These are phyloP conservation scores for Oscheius sp. DNA, from an alignment of 1,140 invertebrate species.

Conservation along the genomic window DNA sequence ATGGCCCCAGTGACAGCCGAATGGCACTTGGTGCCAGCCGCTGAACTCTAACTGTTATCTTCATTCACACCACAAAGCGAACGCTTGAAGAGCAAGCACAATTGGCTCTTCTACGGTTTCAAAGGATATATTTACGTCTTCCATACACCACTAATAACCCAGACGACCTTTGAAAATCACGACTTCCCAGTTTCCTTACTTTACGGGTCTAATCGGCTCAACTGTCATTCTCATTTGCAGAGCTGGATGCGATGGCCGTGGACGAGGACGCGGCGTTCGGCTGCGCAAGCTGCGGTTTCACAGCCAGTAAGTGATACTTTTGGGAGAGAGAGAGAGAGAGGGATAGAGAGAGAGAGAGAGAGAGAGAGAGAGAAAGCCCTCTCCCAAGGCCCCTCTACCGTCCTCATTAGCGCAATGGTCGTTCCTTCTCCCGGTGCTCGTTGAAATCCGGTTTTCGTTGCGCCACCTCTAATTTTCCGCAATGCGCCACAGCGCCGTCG, in stretches of 20 bases:
- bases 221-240: constrained; percentile 12
- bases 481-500: constrained; percentile 3
- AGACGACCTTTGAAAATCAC: too few species aligned
- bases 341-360: neutral
- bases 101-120: too few species aligned
- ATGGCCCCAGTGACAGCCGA: too few species aligned
- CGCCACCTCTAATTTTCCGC: constrained; percentile 8
- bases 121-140: neutral
- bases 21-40: too few species aligned
- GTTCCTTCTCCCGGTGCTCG: neutral
- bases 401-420: neutral
- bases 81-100: too few species aligned
- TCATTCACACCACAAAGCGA: too few species aligned
- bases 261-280: constrained; percentile 32
- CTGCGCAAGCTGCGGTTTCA: constrained; percentile 30
- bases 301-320: constrained; percentile 25
- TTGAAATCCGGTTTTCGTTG: constrained; percentile 6
- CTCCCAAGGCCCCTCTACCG: neutral
- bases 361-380: neutral
- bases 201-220: neutral
- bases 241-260: constrained; percentile 21
- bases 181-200: too few species aligned
- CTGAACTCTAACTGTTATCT: too few species aligned
- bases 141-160: neutral
- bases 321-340: neutral